Percentiles rank a stretch among this genome's conserved stretches.
phyloP scores from a whole-genome alignment of 2,888 invertebrate genomes.

The Erebia ligea region DNA sequence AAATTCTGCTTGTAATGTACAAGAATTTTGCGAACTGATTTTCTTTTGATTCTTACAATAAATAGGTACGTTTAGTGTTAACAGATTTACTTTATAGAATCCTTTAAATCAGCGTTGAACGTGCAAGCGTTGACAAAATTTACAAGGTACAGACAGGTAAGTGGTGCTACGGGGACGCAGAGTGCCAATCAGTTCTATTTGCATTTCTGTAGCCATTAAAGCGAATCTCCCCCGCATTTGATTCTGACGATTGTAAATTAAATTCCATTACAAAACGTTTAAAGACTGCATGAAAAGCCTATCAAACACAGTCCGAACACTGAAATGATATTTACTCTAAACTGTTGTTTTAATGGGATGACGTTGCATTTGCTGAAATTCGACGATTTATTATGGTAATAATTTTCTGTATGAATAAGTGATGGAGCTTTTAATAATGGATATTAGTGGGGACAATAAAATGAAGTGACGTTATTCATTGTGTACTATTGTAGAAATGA shows the following conservation, averaged over 20 bases:
- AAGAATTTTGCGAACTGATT: constrained; percentile 44
- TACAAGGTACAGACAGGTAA: constrained; percentile 50
- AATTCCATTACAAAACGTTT: constrained; percentile 57
- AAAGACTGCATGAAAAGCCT: constrained; percentile 52
- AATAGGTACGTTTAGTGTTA: constrained; percentile 42
- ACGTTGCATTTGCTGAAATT: constrained; percentile 49
- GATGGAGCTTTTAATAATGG: constrained; percentile 35
- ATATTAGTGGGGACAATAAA: constrained; percentile 35
- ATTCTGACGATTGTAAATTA: constrained; percentile 50
- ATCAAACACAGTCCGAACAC: constrained; percentile 52
- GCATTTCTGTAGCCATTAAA: constrained; percentile 63
- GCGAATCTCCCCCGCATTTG: constrained; percentile 50
- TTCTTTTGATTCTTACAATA: constrained; percentile 46
- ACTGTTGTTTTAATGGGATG: constrained; percentile 55
- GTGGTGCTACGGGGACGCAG: constrained; percentile 41
- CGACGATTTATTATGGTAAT: constrained; percentile 45
- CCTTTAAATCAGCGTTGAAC: constrained; percentile 37
- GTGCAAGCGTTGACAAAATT: constrained; percentile 42
- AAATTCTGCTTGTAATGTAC: constrained; percentile 45
- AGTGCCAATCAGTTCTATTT: constrained; percentile 67
- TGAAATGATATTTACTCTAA: constrained; percentile 53
- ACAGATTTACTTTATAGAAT: constrained; percentile 41
- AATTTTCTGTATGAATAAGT: constrained; percentile 42
- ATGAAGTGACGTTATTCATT: constrained; percentile 36
- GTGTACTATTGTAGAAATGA: constrained; percentile 36